A percentile compares a stretch with the other conserved stretches of the same genome.
Evolutionary conservation across 2,113 vertebrate species (phyloP).

Genomic region (Gorsachius goisagi): DNA sequence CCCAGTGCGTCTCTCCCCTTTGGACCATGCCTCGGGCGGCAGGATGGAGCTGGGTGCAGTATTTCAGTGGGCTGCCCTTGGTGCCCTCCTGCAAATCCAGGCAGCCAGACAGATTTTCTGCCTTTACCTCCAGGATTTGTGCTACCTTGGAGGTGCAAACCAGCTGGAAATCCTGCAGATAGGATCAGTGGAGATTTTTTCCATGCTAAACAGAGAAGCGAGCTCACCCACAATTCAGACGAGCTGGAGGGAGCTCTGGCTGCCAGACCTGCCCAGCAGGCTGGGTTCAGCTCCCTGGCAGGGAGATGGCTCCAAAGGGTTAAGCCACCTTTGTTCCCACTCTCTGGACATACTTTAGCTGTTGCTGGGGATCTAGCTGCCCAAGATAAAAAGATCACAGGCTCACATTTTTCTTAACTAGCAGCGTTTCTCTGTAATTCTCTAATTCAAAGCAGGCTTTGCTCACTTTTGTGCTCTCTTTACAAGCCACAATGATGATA

Average conservation of each 20-base stretch:
- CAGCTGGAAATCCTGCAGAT: not conserved
- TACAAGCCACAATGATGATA: constrained; percentile 52
- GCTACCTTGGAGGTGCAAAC: not conserved
- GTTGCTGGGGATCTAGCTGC: not conserved
- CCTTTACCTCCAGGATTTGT: not conserved
- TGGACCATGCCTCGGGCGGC: fast-evolving
- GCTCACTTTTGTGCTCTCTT: constrained; percentile 59
- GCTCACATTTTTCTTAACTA: constrained; percentile 50
- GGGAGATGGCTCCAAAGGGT: not conserved
- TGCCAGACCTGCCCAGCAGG: not conserved
- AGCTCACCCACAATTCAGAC: not conserved
- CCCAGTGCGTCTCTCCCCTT: fast-evolving
- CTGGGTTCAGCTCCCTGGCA: not conserved
- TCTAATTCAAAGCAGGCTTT: constrained; percentile 67
- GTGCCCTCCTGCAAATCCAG: not conserved
- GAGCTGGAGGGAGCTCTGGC: not conserved
- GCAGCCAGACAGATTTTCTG: not conserved
- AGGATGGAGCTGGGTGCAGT: fast-evolving
- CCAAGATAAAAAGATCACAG: constrained; percentile 56
- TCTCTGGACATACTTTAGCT: not conserved
- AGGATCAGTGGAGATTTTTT: not conserved
- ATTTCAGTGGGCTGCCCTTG: not conserved
- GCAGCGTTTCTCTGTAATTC: constrained; percentile 51
- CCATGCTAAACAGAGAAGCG: not conserved
- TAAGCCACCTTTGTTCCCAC: constrained; percentile 5